phyloP scores from a whole-genome alignment of 2,888 invertebrate genomes.

The Synergus itoensis region DNA sequence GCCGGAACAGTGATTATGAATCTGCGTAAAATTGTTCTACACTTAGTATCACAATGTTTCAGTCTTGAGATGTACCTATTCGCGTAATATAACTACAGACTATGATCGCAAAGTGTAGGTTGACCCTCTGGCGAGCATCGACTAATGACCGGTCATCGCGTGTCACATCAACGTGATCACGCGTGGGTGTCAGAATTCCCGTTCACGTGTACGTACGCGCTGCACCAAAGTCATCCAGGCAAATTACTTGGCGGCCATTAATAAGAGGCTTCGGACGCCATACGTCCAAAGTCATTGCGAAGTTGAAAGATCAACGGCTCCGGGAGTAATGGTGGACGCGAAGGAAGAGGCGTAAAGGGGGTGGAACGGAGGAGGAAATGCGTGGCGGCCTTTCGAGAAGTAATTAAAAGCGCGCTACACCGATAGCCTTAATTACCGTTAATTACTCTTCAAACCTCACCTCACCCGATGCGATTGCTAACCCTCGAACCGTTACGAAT shows the following conservation, averaged over 20 bases:
- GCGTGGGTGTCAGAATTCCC: constrained; percentile 43
- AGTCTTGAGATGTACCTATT: background rate
- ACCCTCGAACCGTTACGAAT: constrained; percentile 45
- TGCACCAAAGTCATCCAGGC: constrained; percentile 46
- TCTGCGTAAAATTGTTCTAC: constrained; percentile 5
- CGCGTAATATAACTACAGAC: background rate
- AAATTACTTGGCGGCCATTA: constrained; percentile 50
- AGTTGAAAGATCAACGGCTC: constrained; percentile 48
- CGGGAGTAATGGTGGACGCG: constrained; percentile 3
- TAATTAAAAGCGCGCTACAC: constrained; percentile 48
- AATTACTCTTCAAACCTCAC: constrained; percentile 45
- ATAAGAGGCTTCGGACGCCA: constrained; percentile 47
- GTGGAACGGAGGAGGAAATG: constrained; percentile 52
- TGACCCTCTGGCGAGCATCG: constrained; percentile 52
- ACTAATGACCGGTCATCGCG: constrained; percentile 68
- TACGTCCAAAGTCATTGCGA: constrained; percentile 49
- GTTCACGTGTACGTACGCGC: constrained; percentile 40
- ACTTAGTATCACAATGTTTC: constrained; percentile 11
- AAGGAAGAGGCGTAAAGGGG: constrained; percentile 53
- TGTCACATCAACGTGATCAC: constrained; percentile 58
- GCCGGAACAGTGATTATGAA: background rate
- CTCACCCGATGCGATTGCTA: constrained; percentile 40
- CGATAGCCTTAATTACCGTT: constrained; percentile 47
- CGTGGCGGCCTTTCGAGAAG: constrained; percentile 44
- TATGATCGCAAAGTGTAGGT: constrained; percentile 29